Conservation (phyloP, 1,140 invertebrate genomes). For the Brachionus sp. region DNA sequence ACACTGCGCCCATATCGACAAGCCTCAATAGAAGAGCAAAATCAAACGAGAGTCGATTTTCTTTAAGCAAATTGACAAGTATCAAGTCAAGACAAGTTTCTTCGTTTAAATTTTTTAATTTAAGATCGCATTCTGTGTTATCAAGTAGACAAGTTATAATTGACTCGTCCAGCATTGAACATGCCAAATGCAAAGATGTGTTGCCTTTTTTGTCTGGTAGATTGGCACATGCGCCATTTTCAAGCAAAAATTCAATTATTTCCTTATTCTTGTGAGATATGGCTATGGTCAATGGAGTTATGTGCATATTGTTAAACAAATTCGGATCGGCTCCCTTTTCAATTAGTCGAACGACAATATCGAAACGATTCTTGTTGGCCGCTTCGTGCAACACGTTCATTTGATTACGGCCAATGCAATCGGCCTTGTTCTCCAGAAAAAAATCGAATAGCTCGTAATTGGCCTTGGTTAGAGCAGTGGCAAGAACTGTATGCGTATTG, state of each 20-base stretch:
- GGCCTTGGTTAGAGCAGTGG: constrained; percentile 2
- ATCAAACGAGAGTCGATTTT: not conserved
- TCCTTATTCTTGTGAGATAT: not conserved
- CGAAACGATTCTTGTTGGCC: constrained; percentile 25
- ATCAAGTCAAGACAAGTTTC: constrained; percentile 21
- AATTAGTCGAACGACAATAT: constrained; percentile 16
- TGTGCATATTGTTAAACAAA: constrained; percentile 9
- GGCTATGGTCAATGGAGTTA: constrained; percentile 12
- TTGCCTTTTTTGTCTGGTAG: constrained; percentile 43
- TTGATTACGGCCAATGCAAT: constrained; percentile 43
- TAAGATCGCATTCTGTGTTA: constrained; percentile 39
- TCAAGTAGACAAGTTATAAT: not conserved
- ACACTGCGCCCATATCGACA: not conserved
- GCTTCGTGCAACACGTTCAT: constrained; percentile 39
- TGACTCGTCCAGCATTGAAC: not conserved
- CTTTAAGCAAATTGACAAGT: not conserved
- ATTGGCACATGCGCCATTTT: constrained; percentile 39
- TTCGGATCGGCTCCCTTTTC: constrained; percentile 43
- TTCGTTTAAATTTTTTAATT: constrained; percentile 11
- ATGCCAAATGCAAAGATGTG: constrained; percentile 15
- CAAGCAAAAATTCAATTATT: not conserved
- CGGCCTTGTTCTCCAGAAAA: constrained; percentile 30
- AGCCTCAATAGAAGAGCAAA: not conserved
- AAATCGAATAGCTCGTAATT: constrained; percentile 27
- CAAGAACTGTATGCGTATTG: not conserved